Evolutionary conservation across 2,888 invertebrate genomes (phyloP), one percentile per base, ranked within the genome.

Genomic region (Adineta ricciae): DNA sequence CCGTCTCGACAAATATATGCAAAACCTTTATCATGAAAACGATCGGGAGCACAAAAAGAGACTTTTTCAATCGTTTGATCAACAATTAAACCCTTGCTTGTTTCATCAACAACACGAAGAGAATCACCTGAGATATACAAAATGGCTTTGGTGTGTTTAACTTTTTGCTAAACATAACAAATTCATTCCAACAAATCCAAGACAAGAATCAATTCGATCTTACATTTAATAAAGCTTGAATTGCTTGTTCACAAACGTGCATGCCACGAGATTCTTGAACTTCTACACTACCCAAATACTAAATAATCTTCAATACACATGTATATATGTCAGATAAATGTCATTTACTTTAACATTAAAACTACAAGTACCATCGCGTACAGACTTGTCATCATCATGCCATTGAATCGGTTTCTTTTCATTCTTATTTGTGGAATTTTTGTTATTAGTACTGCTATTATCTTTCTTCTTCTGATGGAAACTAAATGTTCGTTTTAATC

Each of bases 51-150:
- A 91, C 99, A 99, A 91, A 99, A 99, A n/a, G 98, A 99, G 7
- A 99, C 98, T 91, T 99, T 99, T 91, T 99, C 99, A 87, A 99
- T 99, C 38, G 98, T 99, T 92, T 99, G 99, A 91, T 99, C 99
- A 56, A 99, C 97, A 88, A 99, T 96, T 87, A 99, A 93, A 19
- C 49, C 78, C 92, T 97, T 98, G 50, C 97, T 97, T 90, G 98
- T 97, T 89, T 98, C 97, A 91, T 99, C 99, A 2, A 99, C 98
- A 8, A 99, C 98, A 41, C 99, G 93, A 78, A 99, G 92, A 0
- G 98, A 97, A 91, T 99, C 99, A 8, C 92, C 92, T 14, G 91
- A 92, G 32, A 92, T 91, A 87, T 92, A 91, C 46, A 92, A 88
- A n/a, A 92, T 89, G 0, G 92, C 92, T 86, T 90, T 82, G 89